Evolutionary conservation across 1,140 invertebrate genomes (phyloP), one percentile per base, ranked within the genome.

Genomic region (Schlechtendalia chinensis): DNA sequence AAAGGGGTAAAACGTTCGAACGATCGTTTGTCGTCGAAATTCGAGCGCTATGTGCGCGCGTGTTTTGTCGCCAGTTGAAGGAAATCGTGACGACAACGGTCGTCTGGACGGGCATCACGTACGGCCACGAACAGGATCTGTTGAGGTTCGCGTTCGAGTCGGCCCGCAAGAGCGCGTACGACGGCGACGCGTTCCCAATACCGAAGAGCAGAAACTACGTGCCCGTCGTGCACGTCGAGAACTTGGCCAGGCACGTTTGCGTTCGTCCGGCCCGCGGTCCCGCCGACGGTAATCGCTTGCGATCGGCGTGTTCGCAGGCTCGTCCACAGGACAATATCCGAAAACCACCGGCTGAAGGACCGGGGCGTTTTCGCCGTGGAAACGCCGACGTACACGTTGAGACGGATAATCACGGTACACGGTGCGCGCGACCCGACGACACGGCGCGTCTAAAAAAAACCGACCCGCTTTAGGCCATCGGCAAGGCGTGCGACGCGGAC

Each of bases 71-170:
- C n/a, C n/a, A 8, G 69, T 29, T 72, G 29, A 72, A 72, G 50
- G 47, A 72, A 19, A 12, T 54, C 0, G 4, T 54, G 10, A 19
- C 1, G 11, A 54, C 69, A n/a, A 29, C 54, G 17, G 5, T 72
- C 4, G 17, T 72, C 54, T 72, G 47, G 69, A 1, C 69, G 14
- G 69, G 69, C 19, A 17, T 72, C 19, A 72, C 69, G 12, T 54
- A 72, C 29, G 69, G 69, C 0, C 54, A 12, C 17, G 69, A 72
- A 72, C 69, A 72, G 54, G 50, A 72, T 29, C 50, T 72, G 50
- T 54, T 72, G 11, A 29, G 29, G n/a, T 72, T 72, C 17, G 24
- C 24, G 17, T 72, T 72, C 5, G 50, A 72, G 14, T 29, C 47
- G 16, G 69, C 69, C 24, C 54, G 69, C n/a, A 19, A 32, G 53